phyloP scores from a whole-genome alignment of 2,797 vertebrate species.

The Denticeps clupeoides region DNA sequence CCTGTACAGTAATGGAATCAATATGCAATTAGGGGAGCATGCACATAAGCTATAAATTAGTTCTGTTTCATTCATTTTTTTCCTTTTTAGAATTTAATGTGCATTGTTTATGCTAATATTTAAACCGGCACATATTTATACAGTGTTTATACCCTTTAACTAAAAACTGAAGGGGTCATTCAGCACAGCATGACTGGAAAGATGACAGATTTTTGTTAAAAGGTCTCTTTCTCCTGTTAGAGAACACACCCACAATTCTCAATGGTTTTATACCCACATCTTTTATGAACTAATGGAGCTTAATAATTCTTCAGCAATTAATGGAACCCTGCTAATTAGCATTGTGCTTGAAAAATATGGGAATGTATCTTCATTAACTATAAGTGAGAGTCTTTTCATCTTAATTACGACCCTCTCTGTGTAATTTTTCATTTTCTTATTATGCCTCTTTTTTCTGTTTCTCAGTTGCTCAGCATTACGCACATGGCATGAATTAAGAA shows the following conservation, averaged over 20 bases:
- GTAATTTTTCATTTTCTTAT: slow-evolving; percentile 56
- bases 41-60: neutral
- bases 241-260: slow-evolving; percentile 25
- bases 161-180: too few relatives aligned
- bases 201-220: slow-evolving; percentile 32
- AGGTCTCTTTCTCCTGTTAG: slow-evolving; percentile 36
- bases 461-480: slow-evolving; percentile 21
- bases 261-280: slow-evolving; percentile 29
- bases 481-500: slow-evolving; percentile 27
- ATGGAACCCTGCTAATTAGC: slow-evolving; percentile 59
- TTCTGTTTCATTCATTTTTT: too few relatives aligned
- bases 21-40: neutral
- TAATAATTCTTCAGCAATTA: slow-evolving; percentile 71
- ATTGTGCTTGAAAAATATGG: slow-evolving; percentile 49
- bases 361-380: slow-evolving; percentile 61
- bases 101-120: too few relatives aligned
- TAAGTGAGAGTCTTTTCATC: slow-evolving; percentile 53
- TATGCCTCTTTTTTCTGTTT: slow-evolving; percentile 45
- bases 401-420: slow-evolving; percentile 49
- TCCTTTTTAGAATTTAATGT: too few relatives aligned
- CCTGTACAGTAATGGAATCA: neutral
- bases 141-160: too few relatives aligned
- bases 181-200: slow-evolving; percentile 14
- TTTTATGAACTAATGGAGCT: slow-evolving; percentile 65
- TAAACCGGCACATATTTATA: too few relatives aligned